A percentile compares a stretch with the other conserved stretches of the same genome.
Conservation (phyloP, 2,797 vertebrate species). For the Neopelma chrysocephalum region DNA sequence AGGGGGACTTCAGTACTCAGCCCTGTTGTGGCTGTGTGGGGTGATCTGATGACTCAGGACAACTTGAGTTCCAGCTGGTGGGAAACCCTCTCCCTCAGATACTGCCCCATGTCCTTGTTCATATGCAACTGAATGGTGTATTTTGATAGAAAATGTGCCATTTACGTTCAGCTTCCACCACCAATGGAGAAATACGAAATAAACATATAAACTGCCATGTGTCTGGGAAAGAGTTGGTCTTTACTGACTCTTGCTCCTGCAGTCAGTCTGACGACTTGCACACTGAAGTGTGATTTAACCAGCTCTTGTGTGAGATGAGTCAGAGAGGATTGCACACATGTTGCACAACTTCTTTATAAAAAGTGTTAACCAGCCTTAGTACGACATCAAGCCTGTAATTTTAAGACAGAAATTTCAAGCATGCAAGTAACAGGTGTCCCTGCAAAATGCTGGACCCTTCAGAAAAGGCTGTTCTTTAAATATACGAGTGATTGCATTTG, state of each 20-base stretch:
- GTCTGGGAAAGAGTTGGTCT: neutral
- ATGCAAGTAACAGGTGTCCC: conserved; percentile 54
- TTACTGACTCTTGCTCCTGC: neutral
- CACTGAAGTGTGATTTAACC: neutral
- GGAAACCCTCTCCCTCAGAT: neutral
- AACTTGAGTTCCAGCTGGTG: neutral
- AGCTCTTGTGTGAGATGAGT: neutral
- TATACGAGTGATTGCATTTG: conserved; percentile 61
- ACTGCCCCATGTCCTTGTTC: neutral
- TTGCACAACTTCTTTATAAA: neutral
- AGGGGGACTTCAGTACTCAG: neutral
- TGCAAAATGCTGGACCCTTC: conserved; percentile 14
- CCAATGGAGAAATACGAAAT: neutral
- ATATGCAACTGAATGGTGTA: rapidly evolving
- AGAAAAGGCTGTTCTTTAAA: conserved; percentile 66
- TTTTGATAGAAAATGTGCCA: rapidly evolving
- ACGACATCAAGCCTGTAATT: conserved; percentile 10
- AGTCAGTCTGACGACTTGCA: neutral
- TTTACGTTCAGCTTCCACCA: neutral
- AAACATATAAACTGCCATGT: neutral
- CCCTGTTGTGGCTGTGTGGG: rapidly evolving
- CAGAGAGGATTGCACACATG: neutral
- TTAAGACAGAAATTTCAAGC: conserved; percentile 53
- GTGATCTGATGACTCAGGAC: neutral
- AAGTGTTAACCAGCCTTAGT: neutral